phyloP scores from a whole-genome alignment of 2,888 invertebrate species.

The Erebia ligea region DNA sequence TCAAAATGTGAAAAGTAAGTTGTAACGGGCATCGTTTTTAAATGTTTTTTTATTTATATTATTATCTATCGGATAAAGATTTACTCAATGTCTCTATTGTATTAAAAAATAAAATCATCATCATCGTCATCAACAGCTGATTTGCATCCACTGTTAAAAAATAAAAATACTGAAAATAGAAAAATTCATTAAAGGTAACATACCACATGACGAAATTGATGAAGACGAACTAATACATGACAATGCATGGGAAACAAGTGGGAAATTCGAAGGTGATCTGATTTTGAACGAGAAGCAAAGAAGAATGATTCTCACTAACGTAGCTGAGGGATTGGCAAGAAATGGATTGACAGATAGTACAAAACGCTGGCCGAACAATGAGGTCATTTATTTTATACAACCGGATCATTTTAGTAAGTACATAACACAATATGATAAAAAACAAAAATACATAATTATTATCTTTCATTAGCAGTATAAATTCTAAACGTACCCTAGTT shows the following conservation, averaged over 20 bases:
- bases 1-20: constrained; percentile 75
- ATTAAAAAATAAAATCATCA: no score
- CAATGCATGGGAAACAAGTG: constrained; percentile 78
- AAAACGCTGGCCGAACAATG: constrained; percentile 76
- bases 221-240: constrained; percentile 65
- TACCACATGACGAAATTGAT: constrained; percentile 59
- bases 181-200: constrained; percentile 49
- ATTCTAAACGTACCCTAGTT: no score
- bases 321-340: constrained; percentile 71
- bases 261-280: constrained; percentile 81
- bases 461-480: no score
- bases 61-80: no score
- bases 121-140: no score
- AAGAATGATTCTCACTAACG: constrained; percentile 68
- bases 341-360: constrained; percentile 74
- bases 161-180: neutral
- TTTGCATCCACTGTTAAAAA: neutral
- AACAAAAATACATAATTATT: no score
- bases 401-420: constrained; percentile 76
- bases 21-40: neutral
- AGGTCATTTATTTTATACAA: constrained; percentile 74
- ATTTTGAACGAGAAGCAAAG: constrained; percentile 75
- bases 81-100: no score
- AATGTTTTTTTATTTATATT: neutral
- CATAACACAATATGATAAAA: neutral